Evolutionary conservation across 2,797 vertebrate genomes (phyloP).

Genomic region (Fringilla coelebs): DNA sequence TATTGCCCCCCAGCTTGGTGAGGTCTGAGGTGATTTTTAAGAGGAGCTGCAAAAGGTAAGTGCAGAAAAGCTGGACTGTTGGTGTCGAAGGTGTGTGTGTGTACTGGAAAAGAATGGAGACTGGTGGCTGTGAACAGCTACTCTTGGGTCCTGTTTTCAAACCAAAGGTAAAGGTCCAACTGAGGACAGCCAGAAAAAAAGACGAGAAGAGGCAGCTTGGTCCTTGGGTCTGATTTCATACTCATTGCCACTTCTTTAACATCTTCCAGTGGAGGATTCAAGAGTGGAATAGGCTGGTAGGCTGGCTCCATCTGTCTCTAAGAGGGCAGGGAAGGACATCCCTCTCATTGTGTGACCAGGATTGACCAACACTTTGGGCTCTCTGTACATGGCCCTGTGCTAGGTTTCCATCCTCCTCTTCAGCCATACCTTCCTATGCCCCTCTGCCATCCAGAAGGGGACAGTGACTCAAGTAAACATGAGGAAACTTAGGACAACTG

Average conservation of each 20-base stretch:
- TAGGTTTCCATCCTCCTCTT: not conserved
- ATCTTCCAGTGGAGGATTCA: not conserved
- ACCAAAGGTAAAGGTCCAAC: not conserved
- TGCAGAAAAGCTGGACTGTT: not conserved
- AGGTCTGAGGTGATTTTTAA: not conserved
- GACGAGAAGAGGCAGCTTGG: not conserved
- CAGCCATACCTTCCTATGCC: not conserved
- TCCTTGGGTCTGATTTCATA: not conserved
- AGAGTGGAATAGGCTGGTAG: not conserved
- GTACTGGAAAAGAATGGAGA: not conserved
- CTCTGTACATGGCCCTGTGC: not conserved
- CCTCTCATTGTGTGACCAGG: not conserved
- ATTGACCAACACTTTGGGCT: not conserved
- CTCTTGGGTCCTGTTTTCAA: not conserved
- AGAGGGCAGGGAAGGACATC: not conserved
- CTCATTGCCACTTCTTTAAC: not conserved
- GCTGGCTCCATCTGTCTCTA: not conserved
- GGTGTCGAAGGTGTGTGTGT: accelerated
- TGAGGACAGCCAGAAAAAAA: not conserved
- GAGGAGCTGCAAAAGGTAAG: not conserved
- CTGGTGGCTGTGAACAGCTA: not conserved
- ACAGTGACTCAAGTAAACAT: not conserved
- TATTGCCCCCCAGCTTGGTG: not conserved
- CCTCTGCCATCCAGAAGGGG: not conserved
- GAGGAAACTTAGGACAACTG: not conserved